phyloP scores from a whole-genome alignment of 92 coral and sea anemone species.

The Epizoanthus fatuus region DNA sequence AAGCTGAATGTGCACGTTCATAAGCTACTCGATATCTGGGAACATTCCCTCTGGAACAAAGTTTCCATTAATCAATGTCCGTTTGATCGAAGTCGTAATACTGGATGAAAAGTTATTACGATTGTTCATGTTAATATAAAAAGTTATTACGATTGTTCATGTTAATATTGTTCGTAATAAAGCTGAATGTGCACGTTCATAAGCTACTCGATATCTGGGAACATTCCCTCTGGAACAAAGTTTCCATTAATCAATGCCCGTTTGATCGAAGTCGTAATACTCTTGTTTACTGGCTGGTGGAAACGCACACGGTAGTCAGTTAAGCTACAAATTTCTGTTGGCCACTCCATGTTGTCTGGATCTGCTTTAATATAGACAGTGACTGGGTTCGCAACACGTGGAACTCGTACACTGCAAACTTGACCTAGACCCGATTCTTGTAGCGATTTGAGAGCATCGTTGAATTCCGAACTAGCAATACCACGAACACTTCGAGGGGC shows the following conservation, averaged over 20 bases:
- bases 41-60: slow-evolving; percentile 12
- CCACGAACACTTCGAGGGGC: slow-evolving; percentile 34
- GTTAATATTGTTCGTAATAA: not conserved
- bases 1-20: not conserved
- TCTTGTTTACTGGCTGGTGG: slow-evolving; percentile 3
- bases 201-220: slow-evolving; percentile 17
- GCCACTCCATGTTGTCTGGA: slow-evolving; percentile 6
- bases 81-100: no score
- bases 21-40: slow-evolving; percentile 16
- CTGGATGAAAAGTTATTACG: not conserved
- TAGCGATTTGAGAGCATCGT: slow-evolving; percentile 17
- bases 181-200: not conserved
- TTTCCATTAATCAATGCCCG: not conserved
- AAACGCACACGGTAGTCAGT: slow-evolving; percentile 3
- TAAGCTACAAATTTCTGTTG: slow-evolving; percentile 10
- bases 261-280: slow-evolving; percentile 10
- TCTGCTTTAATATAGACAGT: slow-evolving; percentile 26
- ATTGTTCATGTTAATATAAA: not conserved
- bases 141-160: not conserved
- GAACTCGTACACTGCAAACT: slow-evolving; percentile 13
- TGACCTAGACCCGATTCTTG: slow-evolving; percentile 32
- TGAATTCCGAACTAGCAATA: no score
- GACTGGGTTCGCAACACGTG: slow-evolving; percentile 8
- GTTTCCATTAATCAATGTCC: not conserved
- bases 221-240: slow-evolving; percentile 7